phyloP scores from a whole-genome alignment of 30 jellyfish, hydroid and myxozoan species.

The Aurelia sp. region DNA sequence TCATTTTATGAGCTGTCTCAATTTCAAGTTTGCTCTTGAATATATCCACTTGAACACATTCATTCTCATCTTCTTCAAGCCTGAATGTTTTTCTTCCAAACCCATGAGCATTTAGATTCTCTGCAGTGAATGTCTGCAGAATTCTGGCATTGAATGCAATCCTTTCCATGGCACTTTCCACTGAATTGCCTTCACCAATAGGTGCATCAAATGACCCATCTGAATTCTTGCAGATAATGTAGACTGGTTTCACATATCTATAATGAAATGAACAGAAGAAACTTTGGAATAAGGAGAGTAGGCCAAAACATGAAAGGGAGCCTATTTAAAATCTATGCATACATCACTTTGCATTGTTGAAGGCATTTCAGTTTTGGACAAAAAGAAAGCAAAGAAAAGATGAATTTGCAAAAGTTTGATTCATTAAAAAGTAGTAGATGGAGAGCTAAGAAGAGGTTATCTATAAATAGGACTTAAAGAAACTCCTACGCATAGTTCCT shows the following conservation, averaged over 20 bases:
- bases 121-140: constrained; percentile 88
- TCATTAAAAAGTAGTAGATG: too few relatives aligned
- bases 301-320: too few relatives aligned
- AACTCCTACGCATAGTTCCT: too few relatives aligned
- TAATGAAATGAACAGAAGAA: not conserved
- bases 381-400: too few relatives aligned
- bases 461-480: too few relatives aligned
- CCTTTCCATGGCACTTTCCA: constrained; percentile 76
- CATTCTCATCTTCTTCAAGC: constrained; percentile 67
- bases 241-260: constrained; percentile 81
- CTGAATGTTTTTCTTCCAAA: constrained; percentile 79
- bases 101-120: constrained; percentile 74
- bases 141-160: constrained; percentile 80
- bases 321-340: too few relatives aligned
- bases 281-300: too few relatives aligned
- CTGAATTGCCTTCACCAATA: constrained; percentile 55
- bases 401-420: too few relatives aligned
- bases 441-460: too few relatives aligned
- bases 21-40: constrained; percentile 73
- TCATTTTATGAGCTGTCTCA: constrained; percentile 74
- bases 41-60: constrained; percentile 52
- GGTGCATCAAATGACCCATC: constrained; percentile 92
- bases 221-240: constrained; percentile 69
- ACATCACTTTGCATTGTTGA: too few relatives aligned
- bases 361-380: too few relatives aligned